Conservation (phyloP, 1,140 invertebrate species). For the Bursaphelenchus mucronatus region DNA sequence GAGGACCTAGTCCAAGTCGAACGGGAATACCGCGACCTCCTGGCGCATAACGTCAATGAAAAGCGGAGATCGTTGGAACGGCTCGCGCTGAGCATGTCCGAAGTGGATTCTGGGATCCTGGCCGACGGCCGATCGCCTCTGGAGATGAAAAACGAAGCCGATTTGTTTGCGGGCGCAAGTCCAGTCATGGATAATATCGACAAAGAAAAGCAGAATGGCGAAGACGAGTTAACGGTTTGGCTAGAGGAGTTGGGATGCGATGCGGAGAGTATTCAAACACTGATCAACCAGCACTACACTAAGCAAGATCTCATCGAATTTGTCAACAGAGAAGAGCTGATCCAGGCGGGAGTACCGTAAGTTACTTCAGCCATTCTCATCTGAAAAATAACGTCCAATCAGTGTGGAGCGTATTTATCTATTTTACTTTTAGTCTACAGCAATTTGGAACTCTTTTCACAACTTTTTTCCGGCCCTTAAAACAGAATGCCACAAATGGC, state of each 20-base stretch:
- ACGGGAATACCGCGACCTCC: slow-evolving; percentile 39
- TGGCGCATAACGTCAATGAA: slow-evolving; percentile 36
- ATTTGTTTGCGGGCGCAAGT: no score
- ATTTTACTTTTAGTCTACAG: slow-evolving; percentile 10
- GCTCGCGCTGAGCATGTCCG: slow-evolving; percentile 7
- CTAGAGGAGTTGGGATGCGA: slow-evolving; percentile 40
- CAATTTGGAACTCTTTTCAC: slow-evolving; percentile 15
- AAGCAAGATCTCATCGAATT: slow-evolving; percentile 73
- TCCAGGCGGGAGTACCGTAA: slow-evolving; percentile 71
- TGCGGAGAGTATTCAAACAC: slow-evolving; percentile 62
- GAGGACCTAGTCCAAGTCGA: slow-evolving; percentile 48
- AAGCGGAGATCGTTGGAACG: slow-evolving; percentile 23
- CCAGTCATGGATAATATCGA: background rate
- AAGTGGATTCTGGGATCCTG: background rate
- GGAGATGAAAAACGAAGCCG: no score
- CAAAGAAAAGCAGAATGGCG: slow-evolving; percentile 7
- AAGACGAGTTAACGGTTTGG: slow-evolving; percentile 32
- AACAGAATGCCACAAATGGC: slow-evolving; percentile 14
- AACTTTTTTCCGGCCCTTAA: slow-evolving; percentile 8
- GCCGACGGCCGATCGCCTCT: no score
- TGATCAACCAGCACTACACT: slow-evolving; percentile 73
- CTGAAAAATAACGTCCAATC: no score
- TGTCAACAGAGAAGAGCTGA: slow-evolving; percentile 73
- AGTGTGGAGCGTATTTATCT: slow-evolving; percentile 12
- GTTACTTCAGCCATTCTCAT: slow-evolving; percentile 22